Evolutionary conservation across 2,797 vertebrate genomes (phyloP).

Genomic region (Eurystomus glaucurus): DNA sequence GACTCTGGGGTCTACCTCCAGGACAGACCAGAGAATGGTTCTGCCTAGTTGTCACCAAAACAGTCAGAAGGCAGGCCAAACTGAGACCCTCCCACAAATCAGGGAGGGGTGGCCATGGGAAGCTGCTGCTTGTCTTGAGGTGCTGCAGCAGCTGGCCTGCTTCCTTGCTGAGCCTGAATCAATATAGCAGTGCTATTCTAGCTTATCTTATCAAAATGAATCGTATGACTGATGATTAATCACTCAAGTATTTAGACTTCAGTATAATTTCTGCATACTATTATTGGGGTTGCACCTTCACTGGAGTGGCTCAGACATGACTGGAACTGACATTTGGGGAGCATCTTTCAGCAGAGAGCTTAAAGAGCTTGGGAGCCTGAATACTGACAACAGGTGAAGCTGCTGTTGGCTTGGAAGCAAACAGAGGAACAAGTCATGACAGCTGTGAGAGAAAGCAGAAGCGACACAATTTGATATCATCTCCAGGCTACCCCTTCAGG

Average conservation of each 20-base stretch:
- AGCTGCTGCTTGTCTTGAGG: neutral
- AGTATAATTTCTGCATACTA: conserved; percentile 14
- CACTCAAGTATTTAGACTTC: conserved; percentile 40
- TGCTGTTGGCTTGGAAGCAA: conserved; percentile 20
- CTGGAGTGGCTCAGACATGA: neutral
- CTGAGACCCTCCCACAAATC: neutral
- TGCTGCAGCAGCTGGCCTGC: neutral
- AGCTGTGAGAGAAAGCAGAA: conserved; percentile 56
- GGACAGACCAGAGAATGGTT: neutral
- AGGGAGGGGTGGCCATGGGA: accelerated
- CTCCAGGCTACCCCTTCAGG: neutral
- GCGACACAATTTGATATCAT: neutral
- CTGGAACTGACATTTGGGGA: neutral
- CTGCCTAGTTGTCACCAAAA: neutral
- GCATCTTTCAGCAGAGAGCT: conserved; percentile 64
- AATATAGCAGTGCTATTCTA: neutral
- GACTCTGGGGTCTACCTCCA: neutral
- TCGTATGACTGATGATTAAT: conserved; percentile 35
- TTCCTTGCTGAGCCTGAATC: conserved; percentile 14
- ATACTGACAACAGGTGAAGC: conserved; percentile 57
- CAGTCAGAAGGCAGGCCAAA: neutral
- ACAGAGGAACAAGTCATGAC: conserved; percentile 10
- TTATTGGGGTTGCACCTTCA: conserved; percentile 16
- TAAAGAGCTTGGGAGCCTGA: conserved; percentile 35
- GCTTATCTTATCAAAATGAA: neutral